Evolutionary conservation across 30 jellyfish, hydroid and myxozoan genomes (phyloP).

Genomic region (Morbakka virulenta): DNA sequence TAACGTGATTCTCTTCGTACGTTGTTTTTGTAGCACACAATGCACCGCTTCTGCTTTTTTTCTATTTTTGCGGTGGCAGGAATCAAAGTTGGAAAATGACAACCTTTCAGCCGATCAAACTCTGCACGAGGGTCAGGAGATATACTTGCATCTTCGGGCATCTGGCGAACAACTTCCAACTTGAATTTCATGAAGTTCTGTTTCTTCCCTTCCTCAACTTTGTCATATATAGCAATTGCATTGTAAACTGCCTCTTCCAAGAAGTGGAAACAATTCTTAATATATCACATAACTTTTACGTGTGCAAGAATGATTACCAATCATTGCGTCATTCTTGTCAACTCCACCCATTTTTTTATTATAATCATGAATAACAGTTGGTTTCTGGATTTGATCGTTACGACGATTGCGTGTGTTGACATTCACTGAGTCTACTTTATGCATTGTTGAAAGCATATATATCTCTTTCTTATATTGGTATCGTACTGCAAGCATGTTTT

Average conservation of each 20-base stretch:
- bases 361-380: background rate
- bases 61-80: background rate
- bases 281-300: background rate
- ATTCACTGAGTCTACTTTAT: background rate
- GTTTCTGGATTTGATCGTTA: background rate
- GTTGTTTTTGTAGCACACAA: background rate
- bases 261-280: constrained; percentile 1
- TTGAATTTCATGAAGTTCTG: background rate
- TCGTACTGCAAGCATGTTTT: background rate
- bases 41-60: background rate
- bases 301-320: background rate
- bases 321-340: constrained; percentile 5
- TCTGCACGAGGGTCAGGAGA: too few relatives aligned
- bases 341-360: background rate
- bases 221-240: background rate
- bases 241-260: constrained; percentile 7
- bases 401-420: background rate
- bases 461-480: background rate
- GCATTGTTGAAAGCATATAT: too few relatives aligned
- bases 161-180: background rate
- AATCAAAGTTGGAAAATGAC: background rate
- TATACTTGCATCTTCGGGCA: too few relatives aligned
- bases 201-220: background rate
- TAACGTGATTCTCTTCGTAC: constrained; percentile 7
- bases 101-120: background rate